Percentiles rank a stretch among this genome's conserved stretches.
Conservation (phyloP, 2,888 invertebrate species). For the Osedax frankpressi region DNA sequence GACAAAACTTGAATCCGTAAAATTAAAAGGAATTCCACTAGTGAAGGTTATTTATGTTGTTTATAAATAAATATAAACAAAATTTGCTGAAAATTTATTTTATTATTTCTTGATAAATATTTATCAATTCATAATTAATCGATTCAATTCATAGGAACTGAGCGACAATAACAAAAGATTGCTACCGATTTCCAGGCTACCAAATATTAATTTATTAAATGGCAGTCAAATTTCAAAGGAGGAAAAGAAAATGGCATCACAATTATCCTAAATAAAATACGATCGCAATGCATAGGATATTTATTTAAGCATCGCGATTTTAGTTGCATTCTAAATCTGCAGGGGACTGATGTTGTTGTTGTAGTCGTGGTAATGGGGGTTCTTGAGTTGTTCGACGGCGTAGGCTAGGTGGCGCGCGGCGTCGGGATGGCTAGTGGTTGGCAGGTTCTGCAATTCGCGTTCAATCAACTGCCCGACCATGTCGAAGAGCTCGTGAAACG, state of each 20-base stretch:
- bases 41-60: background rate
- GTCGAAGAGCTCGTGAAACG: slow-evolving; percentile 74
- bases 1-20: background rate
- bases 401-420: slow-evolving; percentile 78
- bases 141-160: background rate
- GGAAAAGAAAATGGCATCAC: too few relatives aligned
- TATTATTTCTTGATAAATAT: too few relatives aligned
- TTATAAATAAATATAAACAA: too few relatives aligned
- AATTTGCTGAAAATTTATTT: too few relatives aligned
- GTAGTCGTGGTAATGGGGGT: slow-evolving; percentile 48
- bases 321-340: slow-evolving; percentile 29
- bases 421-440: slow-evolving; percentile 66
- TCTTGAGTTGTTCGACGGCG: slow-evolving; percentile 67
- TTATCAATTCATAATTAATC: background rate
- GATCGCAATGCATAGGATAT: too few relatives aligned
- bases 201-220: background rate
- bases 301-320: too few relatives aligned
- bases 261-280: too few relatives aligned
- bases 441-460: slow-evolving; percentile 69
- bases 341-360: slow-evolving; percentile 35
- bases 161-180: background rate
- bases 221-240: background rate
- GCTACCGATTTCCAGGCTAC: background rate
- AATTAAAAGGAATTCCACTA: background rate
- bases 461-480: slow-evolving; percentile 75